A percentile compares a stretch with the other conserved stretches of the same genome.
Conservation (phyloP, 2,888 invertebrate species). For the Holacanthella duospinosa region DNA sequence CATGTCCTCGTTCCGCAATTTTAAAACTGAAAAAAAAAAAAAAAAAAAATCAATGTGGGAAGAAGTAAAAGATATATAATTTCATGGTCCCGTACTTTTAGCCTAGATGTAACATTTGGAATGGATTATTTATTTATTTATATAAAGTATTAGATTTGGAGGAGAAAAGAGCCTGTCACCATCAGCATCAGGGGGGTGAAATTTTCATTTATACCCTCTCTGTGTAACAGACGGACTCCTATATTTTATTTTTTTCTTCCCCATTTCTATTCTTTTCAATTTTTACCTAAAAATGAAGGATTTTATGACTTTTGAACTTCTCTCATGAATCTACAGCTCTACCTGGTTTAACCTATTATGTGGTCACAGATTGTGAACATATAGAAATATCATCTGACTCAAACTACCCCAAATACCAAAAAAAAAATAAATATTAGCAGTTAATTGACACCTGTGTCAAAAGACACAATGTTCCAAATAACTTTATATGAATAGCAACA, state of each 20-base stretch:
- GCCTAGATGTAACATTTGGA: constrained; percentile 12
- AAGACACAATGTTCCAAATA: no score
- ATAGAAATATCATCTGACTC: no score
- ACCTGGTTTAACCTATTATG: no score
- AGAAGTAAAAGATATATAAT: constrained; percentile 17
- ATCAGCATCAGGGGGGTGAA: background rate
- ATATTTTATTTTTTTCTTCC: no score
- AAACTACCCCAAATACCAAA: no score
- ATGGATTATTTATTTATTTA: constrained; percentile 13
- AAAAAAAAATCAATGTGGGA: no score
- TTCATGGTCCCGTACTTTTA: constrained; percentile 15
- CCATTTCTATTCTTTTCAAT: background rate
- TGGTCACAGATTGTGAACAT: no score
- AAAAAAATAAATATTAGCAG: no score
- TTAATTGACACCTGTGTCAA: no score
- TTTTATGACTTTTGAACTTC: background rate
- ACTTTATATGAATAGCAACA: no score
- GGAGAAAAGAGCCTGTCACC: background rate
- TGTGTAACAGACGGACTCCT: no score
- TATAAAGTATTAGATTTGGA: background rate
- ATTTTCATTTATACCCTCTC: background rate
- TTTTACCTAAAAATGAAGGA: background rate
- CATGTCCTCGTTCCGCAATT: constrained; percentile 7
- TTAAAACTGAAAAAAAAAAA: constrained; percentile 17
- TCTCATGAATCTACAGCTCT: background rate